Conservation (phyloP, 2,888 invertebrate species). For the Volucella bombylans region DNA sequence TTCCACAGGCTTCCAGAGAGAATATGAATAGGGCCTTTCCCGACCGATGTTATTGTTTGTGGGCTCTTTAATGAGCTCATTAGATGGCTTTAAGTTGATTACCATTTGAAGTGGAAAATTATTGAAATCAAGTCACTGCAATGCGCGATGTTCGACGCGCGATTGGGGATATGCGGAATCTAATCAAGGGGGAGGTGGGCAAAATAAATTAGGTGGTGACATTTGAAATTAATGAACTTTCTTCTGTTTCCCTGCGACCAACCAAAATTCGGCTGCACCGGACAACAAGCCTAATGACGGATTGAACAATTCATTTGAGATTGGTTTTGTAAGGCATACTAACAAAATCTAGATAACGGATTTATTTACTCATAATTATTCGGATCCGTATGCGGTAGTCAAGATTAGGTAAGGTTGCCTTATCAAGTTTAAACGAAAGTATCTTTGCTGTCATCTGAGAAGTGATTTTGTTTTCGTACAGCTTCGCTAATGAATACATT, state of each 20-base stretch:
- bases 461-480: background rate
- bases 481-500: background rate
- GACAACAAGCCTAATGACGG: constrained; percentile 32
- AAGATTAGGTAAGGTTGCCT: constrained; percentile 15
- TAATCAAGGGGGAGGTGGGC: constrained; percentile 32
- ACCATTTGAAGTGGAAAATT: constrained; percentile 68
- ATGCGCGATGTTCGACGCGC: background rate
- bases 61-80: constrained; percentile 58
- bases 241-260: constrained; percentile 18
- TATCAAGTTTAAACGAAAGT: background rate
- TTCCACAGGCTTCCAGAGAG: background rate
- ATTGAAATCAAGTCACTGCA: constrained; percentile 61
- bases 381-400: constrained; percentile 6
- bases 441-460: background rate
- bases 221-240: constrained; percentile 59
- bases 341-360: constrained; percentile 11
- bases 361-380: constrained; percentile 48
- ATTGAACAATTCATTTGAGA: constrained; percentile 46
- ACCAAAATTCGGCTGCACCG: background rate
- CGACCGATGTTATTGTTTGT: constrained; percentile 33
- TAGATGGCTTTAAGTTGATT: constrained; percentile 60
- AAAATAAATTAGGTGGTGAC: constrained; percentile 51
- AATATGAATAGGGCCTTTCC: constrained; percentile 13
- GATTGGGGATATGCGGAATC: background rate
- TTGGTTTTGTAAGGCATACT: constrained; percentile 33